Evolutionary conservation across 1,140 invertebrate species (phyloP).

Genomic region (Lucilia cuprina): DNA sequence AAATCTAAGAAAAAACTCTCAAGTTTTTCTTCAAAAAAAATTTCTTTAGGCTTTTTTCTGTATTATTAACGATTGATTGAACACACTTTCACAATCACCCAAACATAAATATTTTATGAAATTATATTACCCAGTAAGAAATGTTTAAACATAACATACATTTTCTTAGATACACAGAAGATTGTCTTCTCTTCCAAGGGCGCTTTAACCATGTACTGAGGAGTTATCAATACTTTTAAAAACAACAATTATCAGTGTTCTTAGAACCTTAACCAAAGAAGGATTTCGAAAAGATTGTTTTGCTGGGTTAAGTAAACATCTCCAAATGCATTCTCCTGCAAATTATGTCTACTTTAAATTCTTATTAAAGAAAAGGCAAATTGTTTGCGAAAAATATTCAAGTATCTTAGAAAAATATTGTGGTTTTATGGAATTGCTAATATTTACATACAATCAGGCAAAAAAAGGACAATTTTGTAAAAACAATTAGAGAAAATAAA

Average conservation of each 20-base stretch:
- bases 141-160: not conserved
- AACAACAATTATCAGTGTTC: too few species aligned
- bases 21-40: not conserved
- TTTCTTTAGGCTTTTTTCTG: not conserved
- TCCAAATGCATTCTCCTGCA: not conserved
- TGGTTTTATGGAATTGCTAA: not conserved
- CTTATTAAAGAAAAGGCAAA: not conserved
- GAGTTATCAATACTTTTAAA: too few species aligned
- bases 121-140: not conserved
- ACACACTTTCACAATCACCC: not conserved
- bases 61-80: slow-evolving; percentile 2
- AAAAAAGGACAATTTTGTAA: slow-evolving; percentile 10
- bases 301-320: not conserved
- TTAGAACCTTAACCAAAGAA: too few species aligned
- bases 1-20: not conserved
- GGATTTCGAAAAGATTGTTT: not conserved
- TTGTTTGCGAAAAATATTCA: slow-evolving; percentile 12
- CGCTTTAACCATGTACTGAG: too few species aligned
- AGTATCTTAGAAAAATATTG: slow-evolving; percentile 5
- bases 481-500: not conserved
- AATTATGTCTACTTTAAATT: not conserved
- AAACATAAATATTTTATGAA: not conserved
- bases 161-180: too few species aligned
- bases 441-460: slow-evolving; percentile 3
- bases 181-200: too few species aligned